phyloP scores from a whole-genome alignment of 2,797 vertebrate genomes.

The Premnoplex brunnescens region DNA sequence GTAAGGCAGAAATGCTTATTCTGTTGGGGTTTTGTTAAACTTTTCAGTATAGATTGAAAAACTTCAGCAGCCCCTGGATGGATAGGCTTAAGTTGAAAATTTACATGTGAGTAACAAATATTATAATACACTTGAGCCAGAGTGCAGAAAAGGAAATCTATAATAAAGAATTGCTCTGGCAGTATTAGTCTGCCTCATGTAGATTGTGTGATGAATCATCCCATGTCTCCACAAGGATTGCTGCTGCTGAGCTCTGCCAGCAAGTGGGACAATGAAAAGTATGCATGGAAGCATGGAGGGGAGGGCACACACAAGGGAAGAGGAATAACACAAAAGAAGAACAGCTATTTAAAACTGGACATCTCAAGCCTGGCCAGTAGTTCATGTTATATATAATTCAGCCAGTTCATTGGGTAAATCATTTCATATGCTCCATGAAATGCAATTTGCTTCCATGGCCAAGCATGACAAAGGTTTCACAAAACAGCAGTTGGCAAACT shows the following conservation, averaged over 20 bases:
- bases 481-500: conserved; percentile 8
- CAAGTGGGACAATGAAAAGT: not conserved
- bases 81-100: conserved; percentile 16
- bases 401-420: conserved; percentile 4
- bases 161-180: conserved; percentile 12
- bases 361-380: not conserved
- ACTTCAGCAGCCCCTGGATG: not conserved
- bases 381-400: not conserved
- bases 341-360: conserved; percentile 3
- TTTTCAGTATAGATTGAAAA: conserved; percentile 37
- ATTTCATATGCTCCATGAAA: conserved; percentile 43
- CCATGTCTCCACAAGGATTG: not conserved
- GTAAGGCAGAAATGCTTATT: not conserved
- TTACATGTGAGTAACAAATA: conserved; percentile 1
- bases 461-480: conserved; percentile 44
- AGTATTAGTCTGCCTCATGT: conserved; percentile 51
- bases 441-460: conserved; percentile 50
- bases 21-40: not conserved
- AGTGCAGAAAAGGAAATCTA: conserved; percentile 36
- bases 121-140: conserved; percentile 14
- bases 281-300: not conserved
- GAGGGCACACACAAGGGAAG: not conserved
- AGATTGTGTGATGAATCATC: conserved; percentile 38
- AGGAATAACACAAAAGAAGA: not conserved
- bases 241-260: not conserved